phyloP scores from a whole-genome alignment of 1,140 invertebrate species.

The Harlomillsia oculata region DNA sequence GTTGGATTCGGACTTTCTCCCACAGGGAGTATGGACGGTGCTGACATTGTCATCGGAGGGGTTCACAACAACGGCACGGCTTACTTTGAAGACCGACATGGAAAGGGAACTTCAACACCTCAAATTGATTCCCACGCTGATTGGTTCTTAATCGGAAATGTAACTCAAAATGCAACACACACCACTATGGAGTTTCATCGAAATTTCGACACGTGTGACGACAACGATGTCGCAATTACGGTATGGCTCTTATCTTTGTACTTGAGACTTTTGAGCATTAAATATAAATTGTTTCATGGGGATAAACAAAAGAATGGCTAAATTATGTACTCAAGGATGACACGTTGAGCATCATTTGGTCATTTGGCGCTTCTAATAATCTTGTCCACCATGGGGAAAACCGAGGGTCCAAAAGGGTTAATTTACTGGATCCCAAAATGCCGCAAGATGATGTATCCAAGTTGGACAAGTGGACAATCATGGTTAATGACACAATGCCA shows the following conservation, averaged over 20 bases:
- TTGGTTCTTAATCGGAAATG: too few species aligned
- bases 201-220: not conserved
- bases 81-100: too few species aligned
- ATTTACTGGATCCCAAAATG: constrained; percentile 1
- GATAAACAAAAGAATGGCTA: not conserved
- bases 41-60: too few species aligned
- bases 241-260: not conserved
- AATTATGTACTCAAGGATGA: not conserved
- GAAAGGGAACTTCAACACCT: too few species aligned
- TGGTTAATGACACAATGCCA: not conserved
- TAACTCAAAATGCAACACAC: not conserved
- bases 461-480: not conserved
- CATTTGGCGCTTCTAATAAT: not conserved
- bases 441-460: not conserved
- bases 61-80: too few species aligned
- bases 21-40: too few species aligned
- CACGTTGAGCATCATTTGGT: not conserved
- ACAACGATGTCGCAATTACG: not conserved
- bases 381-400: constrained; percentile 7
- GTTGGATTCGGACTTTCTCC: too few species aligned
- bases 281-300: not conserved
- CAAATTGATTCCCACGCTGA: too few species aligned
- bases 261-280: not conserved
- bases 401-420: not conserved
- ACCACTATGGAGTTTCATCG: not conserved